Base-by-base conservation (phyloP, 2,797 vertebrate genomes). In the Fratercula arctica region DNA sequence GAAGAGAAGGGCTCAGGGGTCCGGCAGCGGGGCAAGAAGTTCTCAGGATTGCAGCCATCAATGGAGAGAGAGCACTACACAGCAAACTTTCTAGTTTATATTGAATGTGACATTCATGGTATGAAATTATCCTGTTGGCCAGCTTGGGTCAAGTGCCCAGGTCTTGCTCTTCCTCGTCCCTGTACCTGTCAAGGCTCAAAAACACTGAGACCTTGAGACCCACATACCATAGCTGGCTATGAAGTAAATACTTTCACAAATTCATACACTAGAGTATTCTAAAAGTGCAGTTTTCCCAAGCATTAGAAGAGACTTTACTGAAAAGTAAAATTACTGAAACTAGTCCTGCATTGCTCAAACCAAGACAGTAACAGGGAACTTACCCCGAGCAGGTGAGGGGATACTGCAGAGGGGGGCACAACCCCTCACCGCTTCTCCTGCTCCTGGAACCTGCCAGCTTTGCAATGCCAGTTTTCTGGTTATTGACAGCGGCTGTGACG, bases 401-500 rank as follows among this genome's bases (percentile, higher is more conserved):
- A 33, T 41, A 10, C 21, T 1, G 6, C 15, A 25, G 31, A 13
- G 39, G 29, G 15, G 9, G 50, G 33, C 6, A 33, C 1, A 6
- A 48, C 7, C 61, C 41, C 35, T 37, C 25, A 23, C 9, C 8
- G 2, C 10, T 33, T 51, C 87, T 69, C 53, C 59, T 9, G 23
- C 25, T 28, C n/a, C 14, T 3, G 9, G 5, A 87, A 46, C 23
- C 59, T 48, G 24, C 9, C 66, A 31, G 19, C 16, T 60, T 70
- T 13, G 28, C 24, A 6, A 4, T 11, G 54, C 35, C 17, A 13
- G 25, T 51, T 57, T 72, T 10, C 67, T 26, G 28, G 21, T 21
- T 64, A 60, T 31, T 3, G 3, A 0, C 39, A 43, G 66, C 0
- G 2, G 37, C 20, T 7, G 16, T 13, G 39, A 46, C 0, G 0